Conservation (phyloP, 2,888 invertebrate genomes). For the Idaea biselata region DNA sequence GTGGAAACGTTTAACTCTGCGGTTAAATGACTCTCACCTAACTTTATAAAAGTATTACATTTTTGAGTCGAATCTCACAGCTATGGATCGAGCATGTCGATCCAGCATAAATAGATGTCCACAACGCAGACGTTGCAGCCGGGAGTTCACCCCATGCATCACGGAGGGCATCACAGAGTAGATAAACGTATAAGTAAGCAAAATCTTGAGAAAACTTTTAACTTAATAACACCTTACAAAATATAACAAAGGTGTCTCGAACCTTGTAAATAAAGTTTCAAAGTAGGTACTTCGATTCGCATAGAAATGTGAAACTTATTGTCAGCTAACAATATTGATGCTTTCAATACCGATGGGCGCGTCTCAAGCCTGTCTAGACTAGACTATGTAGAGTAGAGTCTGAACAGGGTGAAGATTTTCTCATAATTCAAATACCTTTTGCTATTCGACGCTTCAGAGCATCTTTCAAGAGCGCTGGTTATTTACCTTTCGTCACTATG, state of each 20-base stretch:
- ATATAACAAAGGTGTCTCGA: background rate
- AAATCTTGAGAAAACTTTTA: too few species aligned
- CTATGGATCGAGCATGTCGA: too few species aligned
- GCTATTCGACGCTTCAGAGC: constrained; percentile 6
- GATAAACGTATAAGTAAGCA: too few species aligned
- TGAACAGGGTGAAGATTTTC: constrained; percentile 13
- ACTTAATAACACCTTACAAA: background rate
- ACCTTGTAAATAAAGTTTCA: background rate
- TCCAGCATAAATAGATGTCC: too few species aligned
- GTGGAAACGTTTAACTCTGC: background rate
- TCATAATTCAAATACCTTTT: constrained; percentile 20
- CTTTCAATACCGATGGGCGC: background rate
- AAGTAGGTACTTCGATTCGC: background rate
- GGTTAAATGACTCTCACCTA: background rate
- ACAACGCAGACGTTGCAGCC: too few species aligned
- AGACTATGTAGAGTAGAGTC: background rate
- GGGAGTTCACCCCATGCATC: too few species aligned
- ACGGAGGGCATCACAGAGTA: too few species aligned
- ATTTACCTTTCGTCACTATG: background rate
- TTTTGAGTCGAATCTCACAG: too few species aligned
- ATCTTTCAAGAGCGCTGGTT: background rate
- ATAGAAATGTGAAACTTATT: background rate
- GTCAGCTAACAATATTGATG: background rate
- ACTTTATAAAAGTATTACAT: too few species aligned
- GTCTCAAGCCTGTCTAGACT: constrained; percentile 4